phyloP scores from a whole-genome alignment of 2,888 invertebrate species.

The Lycia hirtaria region DNA sequence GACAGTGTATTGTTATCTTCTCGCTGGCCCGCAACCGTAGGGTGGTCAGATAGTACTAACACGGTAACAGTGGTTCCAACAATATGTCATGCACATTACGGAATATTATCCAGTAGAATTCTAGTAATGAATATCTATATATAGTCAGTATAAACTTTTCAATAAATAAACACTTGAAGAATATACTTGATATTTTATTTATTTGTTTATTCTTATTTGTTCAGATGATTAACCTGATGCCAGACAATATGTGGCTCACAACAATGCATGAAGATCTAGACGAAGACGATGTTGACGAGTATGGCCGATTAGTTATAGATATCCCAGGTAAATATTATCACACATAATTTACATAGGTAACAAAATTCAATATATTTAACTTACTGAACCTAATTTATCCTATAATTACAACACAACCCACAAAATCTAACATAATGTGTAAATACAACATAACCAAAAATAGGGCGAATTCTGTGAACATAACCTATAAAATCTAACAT shows the following conservation, averaged over 20 bases:
- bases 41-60: too few relatives aligned
- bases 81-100: too few relatives aligned
- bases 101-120: too few relatives aligned
- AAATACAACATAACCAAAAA: neutral
- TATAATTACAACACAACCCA: neutral
- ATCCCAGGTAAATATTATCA: neutral
- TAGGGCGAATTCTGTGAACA: too few relatives aligned
- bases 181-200: neutral
- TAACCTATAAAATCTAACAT: neutral
- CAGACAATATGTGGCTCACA: neutral
- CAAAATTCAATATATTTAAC: too few relatives aligned
- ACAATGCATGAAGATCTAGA: neutral
- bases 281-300: neutral
- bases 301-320: neutral
- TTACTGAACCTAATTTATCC: too few relatives aligned
- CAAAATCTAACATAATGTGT: neutral
- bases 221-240: constrained; percentile 4
- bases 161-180: neutral
- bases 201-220: neutral
- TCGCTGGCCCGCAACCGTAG: too few relatives aligned
- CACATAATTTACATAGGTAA: too few relatives aligned
- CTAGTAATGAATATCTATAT: too few relatives aligned
- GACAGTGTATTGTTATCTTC: too few relatives aligned
- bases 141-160: too few relatives aligned
- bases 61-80: too few relatives aligned